Percentiles rank a stretch among this genome's conserved stretches.
Evolutionary conservation across 2,113 vertebrate genomes (phyloP).

Genomic region (Gymnarchus niloticus): DNA sequence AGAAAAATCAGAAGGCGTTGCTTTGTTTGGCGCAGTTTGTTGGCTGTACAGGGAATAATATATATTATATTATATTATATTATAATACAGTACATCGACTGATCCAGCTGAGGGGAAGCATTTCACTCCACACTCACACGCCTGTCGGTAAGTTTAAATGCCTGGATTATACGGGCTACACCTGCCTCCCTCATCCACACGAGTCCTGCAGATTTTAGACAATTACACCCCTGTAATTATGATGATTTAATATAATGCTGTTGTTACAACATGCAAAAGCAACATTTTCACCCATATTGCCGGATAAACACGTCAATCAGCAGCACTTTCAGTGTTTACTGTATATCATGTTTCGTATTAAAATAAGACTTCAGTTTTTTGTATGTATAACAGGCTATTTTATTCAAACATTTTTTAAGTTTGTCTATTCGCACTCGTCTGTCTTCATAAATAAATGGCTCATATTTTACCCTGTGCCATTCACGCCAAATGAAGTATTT

Average conservation of each 20-base stretch:
- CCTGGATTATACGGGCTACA: not conserved
- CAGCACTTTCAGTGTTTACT: not conserved
- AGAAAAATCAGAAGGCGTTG: constrained; percentile 43
- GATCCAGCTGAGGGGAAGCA: not conserved
- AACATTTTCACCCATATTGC: not conserved
- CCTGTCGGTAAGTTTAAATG: not conserved
- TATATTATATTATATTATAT: too few species aligned
- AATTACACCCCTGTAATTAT: not conserved
- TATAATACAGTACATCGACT: not conserved
- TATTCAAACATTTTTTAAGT: not conserved
- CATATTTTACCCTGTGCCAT: not conserved
- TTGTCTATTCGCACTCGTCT: not conserved
- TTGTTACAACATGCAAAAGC: not conserved
- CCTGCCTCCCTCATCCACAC: not conserved
- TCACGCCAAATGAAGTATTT: not conserved
- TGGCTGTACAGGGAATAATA: constrained; percentile 30
- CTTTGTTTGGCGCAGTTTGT: constrained; percentile 49
- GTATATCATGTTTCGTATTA: not conserved
- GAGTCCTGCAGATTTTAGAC: not conserved
- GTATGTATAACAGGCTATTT: not conserved
- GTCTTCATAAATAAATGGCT: not conserved
- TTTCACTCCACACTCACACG: not conserved
- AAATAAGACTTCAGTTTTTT: not conserved
- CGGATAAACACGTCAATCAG: not conserved
- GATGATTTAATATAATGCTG: not conserved